These are phyloP conservation scores for Ganaspis sp. DNA, from an alignment of 1,140 invertebrate species.

Conservation along the genomic window DNA sequence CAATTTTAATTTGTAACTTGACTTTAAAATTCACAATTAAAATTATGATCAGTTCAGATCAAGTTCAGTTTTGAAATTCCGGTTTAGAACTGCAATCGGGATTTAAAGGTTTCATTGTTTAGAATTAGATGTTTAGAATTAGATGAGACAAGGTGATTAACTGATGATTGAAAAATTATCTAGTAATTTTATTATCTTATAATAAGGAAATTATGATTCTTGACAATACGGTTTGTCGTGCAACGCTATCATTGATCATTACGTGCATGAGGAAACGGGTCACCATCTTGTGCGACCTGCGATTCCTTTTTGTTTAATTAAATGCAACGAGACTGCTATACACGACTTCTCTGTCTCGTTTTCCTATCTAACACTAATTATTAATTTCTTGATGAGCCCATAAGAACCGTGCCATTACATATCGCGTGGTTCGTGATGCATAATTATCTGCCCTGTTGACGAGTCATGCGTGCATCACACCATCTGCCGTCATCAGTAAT, in stretches of 20 bases:
- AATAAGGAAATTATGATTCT: not conserved
- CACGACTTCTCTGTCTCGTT: not conserved
- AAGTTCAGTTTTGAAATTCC: no score
- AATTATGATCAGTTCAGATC: no score
- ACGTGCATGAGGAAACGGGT: not conserved
- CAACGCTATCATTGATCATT: not conserved
- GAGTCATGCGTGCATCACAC: constrained; percentile 73
- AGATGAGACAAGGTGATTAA: no score
- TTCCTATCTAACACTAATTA: constrained; percentile 69
- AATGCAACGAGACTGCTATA: constrained; percentile 53
- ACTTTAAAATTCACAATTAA: no score
- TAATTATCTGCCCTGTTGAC: constrained; percentile 72
- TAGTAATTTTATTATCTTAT: not conserved
- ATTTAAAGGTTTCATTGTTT: no score
- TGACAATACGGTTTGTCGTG: not conserved
- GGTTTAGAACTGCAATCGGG: no score
- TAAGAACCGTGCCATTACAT: constrained; percentile 71
- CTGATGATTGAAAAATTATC: no score
- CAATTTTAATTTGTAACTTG: no score
- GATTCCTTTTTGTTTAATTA: constrained; percentile 60
- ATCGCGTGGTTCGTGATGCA: constrained; percentile 73
- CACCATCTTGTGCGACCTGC: constrained; percentile 5
- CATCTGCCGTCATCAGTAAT: constrained; percentile 73
- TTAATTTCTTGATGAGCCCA: constrained; percentile 75
- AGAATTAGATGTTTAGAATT: no score